Conservation (phyloP, 2,888 invertebrate genomes). For the Sepioteuthis lessoniana region DNA sequence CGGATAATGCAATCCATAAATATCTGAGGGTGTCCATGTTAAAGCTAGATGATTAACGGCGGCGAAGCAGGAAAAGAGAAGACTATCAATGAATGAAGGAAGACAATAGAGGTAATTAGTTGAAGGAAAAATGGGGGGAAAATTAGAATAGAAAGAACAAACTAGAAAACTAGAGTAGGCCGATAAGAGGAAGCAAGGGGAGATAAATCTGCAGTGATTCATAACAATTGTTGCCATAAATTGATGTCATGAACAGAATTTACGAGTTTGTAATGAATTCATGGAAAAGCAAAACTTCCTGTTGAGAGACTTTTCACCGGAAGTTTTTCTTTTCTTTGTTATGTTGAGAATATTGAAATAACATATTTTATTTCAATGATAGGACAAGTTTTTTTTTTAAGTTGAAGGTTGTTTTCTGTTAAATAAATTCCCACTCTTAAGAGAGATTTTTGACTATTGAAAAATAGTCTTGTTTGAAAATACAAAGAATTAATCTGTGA, state of each 20-base stretch:
- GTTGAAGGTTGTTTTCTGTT: too few species aligned
- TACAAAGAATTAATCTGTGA: too few species aligned
- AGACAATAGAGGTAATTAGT: slow-evolving; percentile 1
- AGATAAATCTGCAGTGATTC: background rate
- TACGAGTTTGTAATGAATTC: background rate
- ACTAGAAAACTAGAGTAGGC: background rate
- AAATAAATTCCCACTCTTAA: too few species aligned
- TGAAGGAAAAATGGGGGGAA: background rate
- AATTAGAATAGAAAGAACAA: background rate
- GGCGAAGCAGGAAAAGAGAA: background rate
- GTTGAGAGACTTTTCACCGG: background rate
- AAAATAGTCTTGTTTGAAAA: too few species aligned
- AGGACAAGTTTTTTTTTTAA: too few species aligned
- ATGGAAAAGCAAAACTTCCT: too few species aligned
- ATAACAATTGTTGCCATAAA: background rate
- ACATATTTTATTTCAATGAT: too few species aligned
- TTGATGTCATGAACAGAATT: slow-evolving; percentile 1
- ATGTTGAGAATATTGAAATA: too few species aligned
- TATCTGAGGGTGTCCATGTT: background rate
- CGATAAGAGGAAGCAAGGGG: background rate
- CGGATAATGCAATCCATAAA: background rate
- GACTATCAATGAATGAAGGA: background rate
- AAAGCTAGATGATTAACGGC: background rate
- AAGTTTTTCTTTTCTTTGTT: background rate
- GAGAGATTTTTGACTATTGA: too few species aligned